phyloP scores from a whole-genome alignment of 2,888 invertebrate genomes.

The Tetragonisca angustula region DNA sequence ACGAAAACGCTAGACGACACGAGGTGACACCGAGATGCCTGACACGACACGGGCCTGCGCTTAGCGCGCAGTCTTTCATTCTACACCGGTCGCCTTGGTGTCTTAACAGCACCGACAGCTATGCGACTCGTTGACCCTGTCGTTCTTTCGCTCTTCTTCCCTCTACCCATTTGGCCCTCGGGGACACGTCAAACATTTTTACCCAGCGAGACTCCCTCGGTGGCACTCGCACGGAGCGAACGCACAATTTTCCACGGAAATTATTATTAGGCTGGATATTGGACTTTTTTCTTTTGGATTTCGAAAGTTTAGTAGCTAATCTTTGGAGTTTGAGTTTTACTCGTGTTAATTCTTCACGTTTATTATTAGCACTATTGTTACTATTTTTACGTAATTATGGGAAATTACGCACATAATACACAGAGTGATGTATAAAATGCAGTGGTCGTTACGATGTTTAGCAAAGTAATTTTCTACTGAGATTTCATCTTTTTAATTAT shows the following conservation, averaged over 20 bases:
- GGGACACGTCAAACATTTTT: slow-evolving; percentile 57
- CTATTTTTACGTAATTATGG: background rate
- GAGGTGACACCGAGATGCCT: slow-evolving; percentile 78
- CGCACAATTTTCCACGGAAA: slow-evolving; percentile 12
- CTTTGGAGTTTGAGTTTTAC: background rate
- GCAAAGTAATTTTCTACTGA: background rate
- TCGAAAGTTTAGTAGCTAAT: background rate
- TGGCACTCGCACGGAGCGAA: slow-evolving; percentile 2
- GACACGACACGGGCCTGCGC: slow-evolving; percentile 82
- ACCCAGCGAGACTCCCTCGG: slow-evolving; percentile 15
- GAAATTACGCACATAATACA: background rate
- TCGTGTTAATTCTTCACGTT: background rate
- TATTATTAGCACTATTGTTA: background rate
- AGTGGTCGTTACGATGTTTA: background rate
- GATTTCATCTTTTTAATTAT: background rate
- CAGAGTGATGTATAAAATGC: background rate
- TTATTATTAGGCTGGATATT: slow-evolving; percentile 41
- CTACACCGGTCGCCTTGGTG: slow-evolving; percentile 49
- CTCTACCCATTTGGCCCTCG: background rate
- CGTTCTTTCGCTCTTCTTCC: slow-evolving; percentile 72
- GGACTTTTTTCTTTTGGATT: background rate
- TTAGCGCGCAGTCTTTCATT: slow-evolving; percentile 72
- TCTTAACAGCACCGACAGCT: slow-evolving; percentile 64
- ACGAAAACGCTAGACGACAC: slow-evolving; percentile 75
- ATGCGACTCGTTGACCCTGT: slow-evolving; percentile 62